phyloP scores from a whole-genome alignment of 2,113 vertebrate genomes.

The Nerophis lumbriciformis region DNA sequence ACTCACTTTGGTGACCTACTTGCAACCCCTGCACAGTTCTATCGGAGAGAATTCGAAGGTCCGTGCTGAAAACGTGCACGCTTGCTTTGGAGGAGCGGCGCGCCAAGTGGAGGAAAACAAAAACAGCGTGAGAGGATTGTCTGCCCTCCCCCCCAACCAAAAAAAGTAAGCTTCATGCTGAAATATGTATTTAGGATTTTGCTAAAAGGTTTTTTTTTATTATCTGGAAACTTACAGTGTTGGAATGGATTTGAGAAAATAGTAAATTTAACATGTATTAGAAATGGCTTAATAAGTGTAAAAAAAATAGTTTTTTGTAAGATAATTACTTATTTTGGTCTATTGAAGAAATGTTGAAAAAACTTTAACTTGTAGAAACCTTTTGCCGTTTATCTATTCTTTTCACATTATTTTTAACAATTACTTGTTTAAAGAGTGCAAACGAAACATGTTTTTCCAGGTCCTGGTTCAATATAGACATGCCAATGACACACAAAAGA shows the following conservation, averaged over 20 bases:
- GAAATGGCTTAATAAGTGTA: too few relatives aligned
- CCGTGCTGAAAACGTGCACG: background rate
- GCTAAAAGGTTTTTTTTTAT: background rate
- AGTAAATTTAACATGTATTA: too few relatives aligned
- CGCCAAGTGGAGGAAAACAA: background rate
- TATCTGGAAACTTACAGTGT: too few relatives aligned
- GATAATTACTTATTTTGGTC: too few relatives aligned
- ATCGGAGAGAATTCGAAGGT: background rate
- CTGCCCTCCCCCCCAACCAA: background rate
- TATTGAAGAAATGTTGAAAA: too few relatives aligned
- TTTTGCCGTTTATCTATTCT: background rate
- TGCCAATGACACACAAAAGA: background rate
- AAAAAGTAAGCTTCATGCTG: background rate
- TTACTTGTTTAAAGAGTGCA: background rate
- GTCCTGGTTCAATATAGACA: background rate
- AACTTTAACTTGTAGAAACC: background rate
- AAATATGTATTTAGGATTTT: background rate
- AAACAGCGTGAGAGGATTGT: conserved; percentile 9
- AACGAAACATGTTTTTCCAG: background rate
- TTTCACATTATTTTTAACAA: background rate
- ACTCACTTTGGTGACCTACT: conserved; percentile 22
- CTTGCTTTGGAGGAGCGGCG: background rate
- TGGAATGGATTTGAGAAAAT: too few relatives aligned
- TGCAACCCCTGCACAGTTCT: background rate
- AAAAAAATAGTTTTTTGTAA: too few relatives aligned